Base-by-base conservation (phyloP, 2,113 vertebrate genomes). In the Larimichthys polyactis region DNA sequence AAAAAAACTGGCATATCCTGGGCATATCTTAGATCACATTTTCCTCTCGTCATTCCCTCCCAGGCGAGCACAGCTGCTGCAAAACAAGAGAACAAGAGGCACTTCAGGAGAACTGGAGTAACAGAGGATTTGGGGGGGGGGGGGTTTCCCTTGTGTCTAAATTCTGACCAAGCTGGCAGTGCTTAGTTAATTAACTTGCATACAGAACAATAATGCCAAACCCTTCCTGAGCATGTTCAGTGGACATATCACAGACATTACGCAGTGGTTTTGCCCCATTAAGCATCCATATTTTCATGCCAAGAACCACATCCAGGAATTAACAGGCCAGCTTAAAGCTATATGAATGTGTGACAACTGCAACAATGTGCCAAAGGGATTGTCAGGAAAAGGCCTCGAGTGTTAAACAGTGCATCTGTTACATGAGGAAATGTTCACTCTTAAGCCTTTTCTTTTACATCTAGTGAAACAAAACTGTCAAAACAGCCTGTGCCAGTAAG, bases 161-260 rank as follows among this genome's bases (percentile, higher is more conserved):
- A 76, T 73, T 88, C 75, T 75, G 60, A 87, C 78, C 60, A 84
- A 86, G 59, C 88, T 92, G 90, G 91, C 88, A 86, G 64, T 43
- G 83, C 69, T 78, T 81, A 71, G 68, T 89, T 89, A 78, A 84
- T 91, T 89, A 83, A 68, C 74, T 89, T n/a, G 43, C 70, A 84
- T 82, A 64, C 84, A 90, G 67, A 93, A 92, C 85, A 91, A 92
- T 90, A 83, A 93, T 90, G 87, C 89, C 92, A 93, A 89, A 90
- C 89, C 85, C 90, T 92, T 89, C 89, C 87, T 87, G 85, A 87
- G 74, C 89, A 79, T 87, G 92, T 93, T 93, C 79, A 68, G 74
- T 89, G 81, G 80, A 95, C 87, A 92, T 88, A 91, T 92, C 91
- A 85, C 83, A 94, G 93, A 93, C 93, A 88, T 93, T 92, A 93